These are phyloP conservation scores for Pongo abelii DNA, from an alignment of 2,113 vertebrate species.

Conservation along the genomic window DNA sequence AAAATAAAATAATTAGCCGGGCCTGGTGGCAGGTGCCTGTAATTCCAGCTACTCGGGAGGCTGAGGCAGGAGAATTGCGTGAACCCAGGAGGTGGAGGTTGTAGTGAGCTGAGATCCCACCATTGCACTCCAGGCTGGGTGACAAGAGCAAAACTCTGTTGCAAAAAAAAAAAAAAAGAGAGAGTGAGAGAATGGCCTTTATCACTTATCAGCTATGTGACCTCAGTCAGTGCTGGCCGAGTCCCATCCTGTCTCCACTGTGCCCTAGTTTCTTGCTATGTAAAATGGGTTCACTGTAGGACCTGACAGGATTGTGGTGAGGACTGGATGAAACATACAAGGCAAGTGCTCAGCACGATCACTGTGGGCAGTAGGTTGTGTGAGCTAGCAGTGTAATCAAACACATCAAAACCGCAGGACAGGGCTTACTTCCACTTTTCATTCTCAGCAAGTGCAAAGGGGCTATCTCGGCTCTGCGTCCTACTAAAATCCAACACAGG, in stretches of 20 bases:
- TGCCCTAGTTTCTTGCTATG: neutral
- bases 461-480: neutral
- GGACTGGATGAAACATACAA: rapidly evolving
- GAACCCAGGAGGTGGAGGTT: too few relatives aligned
- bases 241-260: neutral
- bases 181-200: neutral
- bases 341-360: neutral
- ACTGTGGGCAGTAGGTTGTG: neutral
- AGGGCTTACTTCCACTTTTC: neutral
- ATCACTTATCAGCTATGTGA: neutral
- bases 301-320: neutral
- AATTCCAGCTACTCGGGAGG: too few relatives aligned
- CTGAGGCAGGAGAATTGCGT: too few relatives aligned
- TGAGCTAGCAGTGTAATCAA: neutral
- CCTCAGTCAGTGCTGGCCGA: neutral
- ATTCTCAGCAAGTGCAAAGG: neutral
- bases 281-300: neutral
- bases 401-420: neutral
- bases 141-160: too few relatives aligned
- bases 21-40: too few relatives aligned
- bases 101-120: too few relatives aligned
- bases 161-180: neutral
- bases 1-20: too few relatives aligned
- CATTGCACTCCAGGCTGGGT: too few relatives aligned
- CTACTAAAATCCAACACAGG: neutral